phyloP scores from a whole-genome alignment of 2,888 invertebrate genomes.

The Cremastinae sp. region DNA sequence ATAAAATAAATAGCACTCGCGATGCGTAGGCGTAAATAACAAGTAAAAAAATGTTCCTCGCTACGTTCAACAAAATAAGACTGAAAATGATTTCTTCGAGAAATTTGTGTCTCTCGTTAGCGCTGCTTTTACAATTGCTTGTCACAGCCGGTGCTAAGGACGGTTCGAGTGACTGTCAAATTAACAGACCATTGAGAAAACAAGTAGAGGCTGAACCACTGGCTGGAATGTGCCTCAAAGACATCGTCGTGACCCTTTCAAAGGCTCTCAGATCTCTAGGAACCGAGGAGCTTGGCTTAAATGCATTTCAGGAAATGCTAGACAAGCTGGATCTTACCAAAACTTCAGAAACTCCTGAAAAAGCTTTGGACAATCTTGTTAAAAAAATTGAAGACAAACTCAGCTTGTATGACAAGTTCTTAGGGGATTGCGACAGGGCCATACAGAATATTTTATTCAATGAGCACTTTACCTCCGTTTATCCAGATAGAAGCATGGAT shows the following conservation, averaged over 20 bases:
- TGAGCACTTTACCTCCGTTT: constrained; percentile 64
- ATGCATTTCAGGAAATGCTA: constrained; percentile 73
- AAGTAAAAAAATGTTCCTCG: background rate
- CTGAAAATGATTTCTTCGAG: constrained; percentile 24
- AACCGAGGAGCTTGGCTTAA: constrained; percentile 75
- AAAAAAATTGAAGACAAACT: constrained; percentile 74
- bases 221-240: constrained; percentile 75
- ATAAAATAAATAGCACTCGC: constrained; percentile 7
- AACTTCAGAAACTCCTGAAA: constrained; percentile 66
- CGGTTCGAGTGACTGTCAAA: constrained; percentile 69
- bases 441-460: constrained; percentile 70
- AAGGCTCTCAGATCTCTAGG: constrained; percentile 67
- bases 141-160: constrained; percentile 15
- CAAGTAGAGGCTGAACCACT: constrained; percentile 76
- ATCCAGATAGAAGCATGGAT: constrained; percentile 42
- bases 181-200: constrained; percentile 73
- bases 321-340: constrained; percentile 73
- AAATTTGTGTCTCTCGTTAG: constrained; percentile 17
- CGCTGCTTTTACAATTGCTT: background rate
- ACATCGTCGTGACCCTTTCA: constrained; percentile 74
- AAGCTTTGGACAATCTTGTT: constrained; percentile 67
- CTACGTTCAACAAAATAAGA: background rate
- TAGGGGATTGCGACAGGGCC: constrained; percentile 70
- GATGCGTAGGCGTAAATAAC: constrained; percentile 29
- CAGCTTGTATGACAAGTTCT: constrained; percentile 67